Base-by-base conservation (phyloP, 1,140 invertebrate species). In the Forficula auricularia region DNA sequence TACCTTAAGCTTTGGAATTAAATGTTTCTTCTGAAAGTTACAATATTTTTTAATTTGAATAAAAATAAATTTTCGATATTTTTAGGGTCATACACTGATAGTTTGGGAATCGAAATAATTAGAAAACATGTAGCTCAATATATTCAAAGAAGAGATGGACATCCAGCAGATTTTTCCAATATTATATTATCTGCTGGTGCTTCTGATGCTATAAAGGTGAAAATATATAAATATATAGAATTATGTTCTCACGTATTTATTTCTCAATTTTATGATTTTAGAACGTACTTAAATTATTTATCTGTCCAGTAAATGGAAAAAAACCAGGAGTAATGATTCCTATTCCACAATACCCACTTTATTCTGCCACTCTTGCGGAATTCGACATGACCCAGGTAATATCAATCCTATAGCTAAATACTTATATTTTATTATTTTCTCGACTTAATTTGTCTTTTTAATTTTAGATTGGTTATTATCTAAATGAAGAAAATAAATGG, bases 81-180 rank as follows among this genome's bases (percentile, higher is more conserved):
- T 55, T 14, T 48, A 70, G 75, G 91, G 6, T 80, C 91, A 1
- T 98, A 98, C 63, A 86, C 85, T 7, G 87, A 92, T 55, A 95
- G 89, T 2, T 70, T 80, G 32, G 95, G 95, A 19, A 76, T 98
- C 47, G 88, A 94, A 65, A 58, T 87, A n/a, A 85, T 98, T 48
- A 71, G 92, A 4, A 74, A 75, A 48, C 86, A 97, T 58, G 79
- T 84, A 30, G 87, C 90, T 0, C 62, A 80, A 41, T 98, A 92
- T 60, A 98, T 98, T 53, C 57, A 75, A 56, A 57, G 70, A 19
- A 67, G 95, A 16, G 95, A 98, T 67, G 75, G 74, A 1, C 78
- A 79, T 9, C 72, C 79, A 0, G 59, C 69, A 42, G 65, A 84
- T 62, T 79, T 75, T 59, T 65, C 78, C 41, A 75, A 97, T 63